Conservation (phyloP, 1,140 invertebrate genomes). For the Hyles euphorbiae region DNA sequence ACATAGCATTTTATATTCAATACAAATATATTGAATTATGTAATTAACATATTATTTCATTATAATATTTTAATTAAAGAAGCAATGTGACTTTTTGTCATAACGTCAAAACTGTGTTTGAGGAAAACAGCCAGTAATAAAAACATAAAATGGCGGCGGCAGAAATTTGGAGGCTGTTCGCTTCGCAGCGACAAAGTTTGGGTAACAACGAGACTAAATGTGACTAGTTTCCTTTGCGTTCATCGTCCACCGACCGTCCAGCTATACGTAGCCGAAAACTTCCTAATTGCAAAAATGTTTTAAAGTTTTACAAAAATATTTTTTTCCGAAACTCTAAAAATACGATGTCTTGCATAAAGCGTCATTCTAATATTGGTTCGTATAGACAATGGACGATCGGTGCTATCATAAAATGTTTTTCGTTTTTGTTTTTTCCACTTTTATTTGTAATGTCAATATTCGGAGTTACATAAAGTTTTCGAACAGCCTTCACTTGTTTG, state of each 20-base stretch:
- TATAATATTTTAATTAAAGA: too few relatives aligned
- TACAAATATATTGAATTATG: too few relatives aligned
- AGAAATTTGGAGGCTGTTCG: constrained; percentile 81
- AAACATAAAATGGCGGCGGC: constrained; percentile 64
- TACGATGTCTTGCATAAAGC: constrained; percentile 23
- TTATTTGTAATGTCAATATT: constrained; percentile 42
- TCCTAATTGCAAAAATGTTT: too few relatives aligned
- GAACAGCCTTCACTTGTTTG: constrained; percentile 80
- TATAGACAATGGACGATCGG: neutral
- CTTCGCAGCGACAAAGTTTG: constrained; percentile 54
- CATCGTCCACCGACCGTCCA: neutral
- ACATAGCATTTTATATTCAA: too few relatives aligned
- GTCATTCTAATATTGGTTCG: neutral
- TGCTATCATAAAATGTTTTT: neutral
- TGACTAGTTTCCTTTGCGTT: constrained; percentile 31
- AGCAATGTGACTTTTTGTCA: neutral
- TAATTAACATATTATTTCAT: too few relatives aligned
- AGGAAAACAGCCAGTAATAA: constrained; percentile 43
- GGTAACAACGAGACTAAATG: constrained; percentile 50
- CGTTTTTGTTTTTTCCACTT: constrained; percentile 9
- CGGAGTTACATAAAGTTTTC: constrained; percentile 78
- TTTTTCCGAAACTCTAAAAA: too few relatives aligned
- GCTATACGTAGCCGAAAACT: too few relatives aligned
- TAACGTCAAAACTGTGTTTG: constrained; percentile 22
- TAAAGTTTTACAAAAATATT: too few relatives aligned